phyloP scores from a whole-genome alignment of 2,888 invertebrate genomes.

The Coleophora flavipennella region DNA sequence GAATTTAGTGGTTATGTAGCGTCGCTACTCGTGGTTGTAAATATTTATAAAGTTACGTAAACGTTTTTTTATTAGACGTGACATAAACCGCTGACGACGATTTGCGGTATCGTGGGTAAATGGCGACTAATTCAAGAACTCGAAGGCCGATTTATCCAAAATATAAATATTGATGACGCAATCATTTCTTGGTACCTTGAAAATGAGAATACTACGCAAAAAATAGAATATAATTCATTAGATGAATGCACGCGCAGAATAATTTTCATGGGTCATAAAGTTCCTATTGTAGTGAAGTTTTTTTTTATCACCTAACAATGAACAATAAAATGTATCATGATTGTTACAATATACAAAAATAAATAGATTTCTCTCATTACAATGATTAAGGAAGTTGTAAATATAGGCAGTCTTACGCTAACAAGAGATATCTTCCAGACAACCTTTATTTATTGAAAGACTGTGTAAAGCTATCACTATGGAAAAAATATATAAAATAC shows the following conservation, averaged over 20 bases:
- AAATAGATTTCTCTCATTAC: too few species aligned
- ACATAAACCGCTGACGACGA: constrained; percentile 13
- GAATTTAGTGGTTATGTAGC: too few species aligned
- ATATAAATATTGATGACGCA: constrained; percentile 6
- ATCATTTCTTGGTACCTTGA: constrained; percentile 1
- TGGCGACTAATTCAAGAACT: background rate
- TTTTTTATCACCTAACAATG: too few species aligned
- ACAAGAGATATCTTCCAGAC: too few species aligned
- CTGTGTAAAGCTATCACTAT: too few species aligned
- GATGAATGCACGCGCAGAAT: constrained; percentile 1
- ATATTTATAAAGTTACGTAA: constrained; percentile 15
- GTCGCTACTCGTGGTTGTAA: constrained; percentile 7
- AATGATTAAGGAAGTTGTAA: too few species aligned
- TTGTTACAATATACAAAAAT: too few species aligned
- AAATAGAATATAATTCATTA: background rate
- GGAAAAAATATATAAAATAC: too few species aligned
- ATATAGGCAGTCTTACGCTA: too few species aligned
- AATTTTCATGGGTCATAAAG: constrained; percentile 8
- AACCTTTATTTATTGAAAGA: too few species aligned
- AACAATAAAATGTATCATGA: too few species aligned
- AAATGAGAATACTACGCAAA: constrained; percentile 5
- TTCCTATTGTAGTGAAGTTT: background rate
- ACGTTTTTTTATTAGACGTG: constrained; percentile 30
- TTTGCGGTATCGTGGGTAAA: background rate
- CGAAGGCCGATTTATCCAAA: constrained; percentile 5